Conservation (phyloP, 2,113 vertebrate species). For the Acanthisitta chloris region DNA sequence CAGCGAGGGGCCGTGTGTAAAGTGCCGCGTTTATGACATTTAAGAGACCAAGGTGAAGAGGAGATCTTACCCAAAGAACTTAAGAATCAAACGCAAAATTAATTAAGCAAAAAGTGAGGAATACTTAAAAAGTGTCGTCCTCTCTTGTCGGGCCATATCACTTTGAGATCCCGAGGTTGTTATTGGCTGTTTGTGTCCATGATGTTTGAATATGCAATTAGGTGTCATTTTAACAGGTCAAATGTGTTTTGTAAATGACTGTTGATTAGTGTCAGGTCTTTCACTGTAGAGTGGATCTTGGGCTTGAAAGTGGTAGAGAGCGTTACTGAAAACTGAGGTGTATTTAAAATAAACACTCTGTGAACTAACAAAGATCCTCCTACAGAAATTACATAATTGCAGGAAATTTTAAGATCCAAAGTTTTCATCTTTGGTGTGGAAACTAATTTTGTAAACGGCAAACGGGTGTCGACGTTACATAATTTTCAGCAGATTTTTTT, state of each 20-base stretch:
- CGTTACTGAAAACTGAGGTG: not conserved
- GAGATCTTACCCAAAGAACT: not conserved
- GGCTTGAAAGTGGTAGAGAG: not conserved
- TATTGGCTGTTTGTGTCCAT: slow-evolving; percentile 69
- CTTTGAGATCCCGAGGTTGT: slow-evolving; percentile 50
- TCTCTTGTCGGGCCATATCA: slow-evolving; percentile 50
- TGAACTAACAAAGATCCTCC: not conserved
- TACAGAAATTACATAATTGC: not conserved
- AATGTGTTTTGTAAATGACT: slow-evolving; percentile 58
- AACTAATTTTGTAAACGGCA: not conserved
- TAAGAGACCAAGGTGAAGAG: not conserved
- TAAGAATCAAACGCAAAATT: not conserved
- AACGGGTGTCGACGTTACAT: not conserved
- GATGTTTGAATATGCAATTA: slow-evolving; percentile 74
- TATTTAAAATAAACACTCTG: not conserved
- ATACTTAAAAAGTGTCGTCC: slow-evolving; percentile 44
- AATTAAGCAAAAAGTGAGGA: slow-evolving; percentile 7
- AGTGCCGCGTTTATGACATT: not conserved
- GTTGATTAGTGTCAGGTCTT: slow-evolving; percentile 21
- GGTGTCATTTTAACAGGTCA: slow-evolving; percentile 72
- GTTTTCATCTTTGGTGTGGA: not conserved
- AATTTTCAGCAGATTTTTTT: slow-evolving; percentile 1
- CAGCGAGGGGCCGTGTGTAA: not conserved
- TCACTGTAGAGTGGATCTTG: not conserved
- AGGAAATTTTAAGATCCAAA: slow-evolving; percentile 11